Evolutionary conservation across 2,888 invertebrate genomes (phyloP).

Genomic region (Norana najaformis): DNA sequence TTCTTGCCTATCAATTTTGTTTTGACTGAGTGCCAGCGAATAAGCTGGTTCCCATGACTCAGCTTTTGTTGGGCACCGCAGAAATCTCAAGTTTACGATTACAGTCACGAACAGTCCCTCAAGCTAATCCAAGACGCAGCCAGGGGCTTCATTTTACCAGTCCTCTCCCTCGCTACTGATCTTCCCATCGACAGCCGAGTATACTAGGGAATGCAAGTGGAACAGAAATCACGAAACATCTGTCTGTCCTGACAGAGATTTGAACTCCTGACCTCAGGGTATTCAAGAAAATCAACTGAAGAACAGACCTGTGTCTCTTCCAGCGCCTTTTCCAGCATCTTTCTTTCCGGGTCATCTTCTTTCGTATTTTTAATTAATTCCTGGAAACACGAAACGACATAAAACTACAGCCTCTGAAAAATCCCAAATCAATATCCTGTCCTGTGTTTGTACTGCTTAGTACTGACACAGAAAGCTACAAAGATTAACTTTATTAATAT

Average conservation of each 20-base stretch:
- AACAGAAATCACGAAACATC: background rate
- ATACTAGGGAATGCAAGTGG: background rate
- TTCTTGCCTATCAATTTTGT: no score
- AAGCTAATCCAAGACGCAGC: no score
- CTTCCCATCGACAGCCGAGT: background rate
- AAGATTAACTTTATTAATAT: background rate
- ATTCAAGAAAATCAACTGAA: background rate
- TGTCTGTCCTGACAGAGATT: background rate
- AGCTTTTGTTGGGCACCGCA: no score
- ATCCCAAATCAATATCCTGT: background rate
- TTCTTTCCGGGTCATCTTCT: constrained; percentile 77
- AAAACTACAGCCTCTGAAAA: background rate
- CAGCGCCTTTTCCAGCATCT: constrained; percentile 81
- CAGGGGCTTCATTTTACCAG: no score
- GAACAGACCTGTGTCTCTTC: constrained; percentile 75
- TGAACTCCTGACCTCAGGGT: background rate
- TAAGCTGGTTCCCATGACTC: no score
- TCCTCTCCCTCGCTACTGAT: background rate
- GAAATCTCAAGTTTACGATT: no score
- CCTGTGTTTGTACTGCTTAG: no score
- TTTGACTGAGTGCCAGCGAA: no score
- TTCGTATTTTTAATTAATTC: constrained; percentile 65
- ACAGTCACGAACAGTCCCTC: no score
- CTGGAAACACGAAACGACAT: constrained; percentile 47
- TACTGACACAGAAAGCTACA: background rate